Evolutionary conservation across 1,140 invertebrate genomes (phyloP).

Genomic region (Drosophila albomicans): DNA sequence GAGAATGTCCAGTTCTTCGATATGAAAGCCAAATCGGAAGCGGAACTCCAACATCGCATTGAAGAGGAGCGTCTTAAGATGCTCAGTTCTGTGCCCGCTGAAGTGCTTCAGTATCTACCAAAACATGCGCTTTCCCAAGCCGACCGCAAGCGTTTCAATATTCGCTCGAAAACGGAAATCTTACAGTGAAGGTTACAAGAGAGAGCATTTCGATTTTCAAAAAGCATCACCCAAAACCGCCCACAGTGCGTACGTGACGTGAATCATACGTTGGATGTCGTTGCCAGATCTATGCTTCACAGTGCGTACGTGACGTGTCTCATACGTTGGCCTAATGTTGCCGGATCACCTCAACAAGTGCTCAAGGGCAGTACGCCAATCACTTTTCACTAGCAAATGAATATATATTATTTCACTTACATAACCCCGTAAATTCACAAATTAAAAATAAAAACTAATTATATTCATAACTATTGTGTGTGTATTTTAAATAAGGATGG

Average conservation of each 20-base stretch:
- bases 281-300: constrained; percentile 17
- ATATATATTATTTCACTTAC: neutral
- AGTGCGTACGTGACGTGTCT: constrained; percentile 64
- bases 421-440: neutral
- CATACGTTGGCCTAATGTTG: constrained; percentile 25
- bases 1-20: constrained; percentile 62
- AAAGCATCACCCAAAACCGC: constrained; percentile 40
- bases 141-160: constrained; percentile 53
- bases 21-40: constrained; percentile 49
- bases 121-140: constrained; percentile 52
- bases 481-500: too few relatives aligned
- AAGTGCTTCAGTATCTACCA: constrained; percentile 59
- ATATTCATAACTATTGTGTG: neutral
- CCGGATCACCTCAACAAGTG: constrained; percentile 19
- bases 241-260: constrained; percentile 67
- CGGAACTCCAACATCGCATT: constrained; percentile 41
- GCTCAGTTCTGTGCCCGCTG: constrained; percentile 47
- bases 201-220: constrained; percentile 16
- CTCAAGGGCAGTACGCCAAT: constrained; percentile 5
- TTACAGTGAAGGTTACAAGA: neutral
- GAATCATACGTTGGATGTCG: constrained; percentile 27
- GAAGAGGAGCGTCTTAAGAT: constrained; percentile 53
- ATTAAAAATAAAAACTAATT: neutral
- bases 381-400: neutral
- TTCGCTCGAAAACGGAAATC: constrained; percentile 14